Base-by-base conservation (phyloP, 2,888 invertebrate genomes). In the Agrotis segetum region DNA sequence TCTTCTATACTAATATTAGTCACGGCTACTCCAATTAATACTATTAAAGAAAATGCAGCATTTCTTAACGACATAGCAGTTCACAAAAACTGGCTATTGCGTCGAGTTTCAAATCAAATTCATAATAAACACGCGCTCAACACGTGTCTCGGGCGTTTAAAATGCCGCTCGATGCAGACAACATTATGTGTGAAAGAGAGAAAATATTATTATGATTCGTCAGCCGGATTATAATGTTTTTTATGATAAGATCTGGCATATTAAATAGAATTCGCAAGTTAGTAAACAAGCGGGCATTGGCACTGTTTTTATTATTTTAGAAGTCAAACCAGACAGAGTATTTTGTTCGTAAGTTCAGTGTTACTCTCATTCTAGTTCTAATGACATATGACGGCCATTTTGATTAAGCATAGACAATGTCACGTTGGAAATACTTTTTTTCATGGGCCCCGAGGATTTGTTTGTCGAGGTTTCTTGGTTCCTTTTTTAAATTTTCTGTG, bases 101-200 rank as follows among this genome's bases (percentile, higher is more conserved):
- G 73, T 78, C 71, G 65, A 67, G 74, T 67, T 55, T 74, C 60
- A 73, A 74, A 75, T 75, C 53, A 68, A 76, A 69, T 68, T 67
- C 76, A 72, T 72, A 69, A 69, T 17, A 29, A 78, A 64, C 87
- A 87, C 81, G 87, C 83, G 74, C 56, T 19, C 4, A 16, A 67
- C 81, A 82, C 86, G 82, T 87, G 82, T 52, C 17, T 9, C 16
- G 69, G 44, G 61, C 50, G 47, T 64, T 68, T 83, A 78, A 83
- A 59, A 80, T 83, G 74, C 68, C 53, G 74, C 82, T 74, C 14
- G n/a, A 55, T 50, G 14, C 24, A 61, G 19, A 64, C 59, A 34
- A 29, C 13, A 46, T 46, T 56, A 17, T 40, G 44, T 16, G 24
- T 6, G 59, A 74, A 44, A 70, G 46, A 74, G 55, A 66, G 16